Conservation (phyloP, 1,140 invertebrate genomes). For the Ylistrum balloti region DNA sequence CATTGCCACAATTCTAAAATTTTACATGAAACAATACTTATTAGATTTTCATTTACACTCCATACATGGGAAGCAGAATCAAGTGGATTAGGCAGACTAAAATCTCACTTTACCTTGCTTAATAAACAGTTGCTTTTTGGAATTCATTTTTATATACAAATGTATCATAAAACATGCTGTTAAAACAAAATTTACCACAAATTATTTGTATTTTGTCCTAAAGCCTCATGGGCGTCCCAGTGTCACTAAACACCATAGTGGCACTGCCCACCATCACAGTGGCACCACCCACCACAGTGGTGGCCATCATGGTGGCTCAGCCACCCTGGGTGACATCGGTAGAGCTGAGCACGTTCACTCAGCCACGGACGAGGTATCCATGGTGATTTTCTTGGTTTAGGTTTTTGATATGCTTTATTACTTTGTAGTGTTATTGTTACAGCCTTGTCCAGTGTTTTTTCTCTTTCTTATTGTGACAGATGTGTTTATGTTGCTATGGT, state of each 20-base stretch:
- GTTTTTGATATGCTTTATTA: conserved; percentile 13
- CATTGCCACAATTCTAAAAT: no score
- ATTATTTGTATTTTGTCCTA: conserved; percentile 20
- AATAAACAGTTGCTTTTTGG: no score
- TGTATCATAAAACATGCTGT: background rate
- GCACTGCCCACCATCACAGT: conserved; percentile 41
- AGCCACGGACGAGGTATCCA: conserved; percentile 55
- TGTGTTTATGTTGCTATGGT: background rate
- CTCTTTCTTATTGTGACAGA: background rate
- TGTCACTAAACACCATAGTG: conserved; percentile 18
- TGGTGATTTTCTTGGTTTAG: conserved; percentile 57
- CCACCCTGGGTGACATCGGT: background rate
- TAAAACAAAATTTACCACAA: background rate
- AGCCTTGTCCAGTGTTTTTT: conserved; percentile 11
- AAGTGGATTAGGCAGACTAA: no score
- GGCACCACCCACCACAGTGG: conserved; percentile 47
- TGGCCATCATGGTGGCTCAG: conserved; percentile 47
- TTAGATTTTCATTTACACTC: no score
- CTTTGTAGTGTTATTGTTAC: background rate
- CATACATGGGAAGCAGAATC: no score
- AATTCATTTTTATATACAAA: no score
- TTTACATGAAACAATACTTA: no score
- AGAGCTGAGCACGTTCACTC: conserved; percentile 30
- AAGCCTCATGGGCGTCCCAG: conserved; percentile 5
- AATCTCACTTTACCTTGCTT: no score